A percentile compares a stretch with the other conserved stretches of the same genome.
These are phyloP conservation scores for Hipparchia semele DNA, from an alignment of 2,888 invertebrate species.

Conservation along the genomic window DNA sequence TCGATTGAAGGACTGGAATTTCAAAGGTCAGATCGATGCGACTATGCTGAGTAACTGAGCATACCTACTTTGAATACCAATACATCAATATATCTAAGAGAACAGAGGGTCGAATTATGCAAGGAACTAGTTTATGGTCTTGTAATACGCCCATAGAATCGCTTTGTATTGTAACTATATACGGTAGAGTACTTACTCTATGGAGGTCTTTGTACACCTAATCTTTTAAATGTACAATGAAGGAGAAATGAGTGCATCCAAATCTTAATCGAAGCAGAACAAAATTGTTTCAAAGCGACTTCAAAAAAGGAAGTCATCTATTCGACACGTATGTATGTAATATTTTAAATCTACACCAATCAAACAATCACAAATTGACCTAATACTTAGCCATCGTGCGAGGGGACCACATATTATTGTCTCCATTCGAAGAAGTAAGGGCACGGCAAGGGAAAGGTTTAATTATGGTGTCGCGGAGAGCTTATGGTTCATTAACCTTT, in stretches of 20 bases:
- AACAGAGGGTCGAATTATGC: slow-evolving; percentile 12
- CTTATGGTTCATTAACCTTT: slow-evolving; percentile 56
- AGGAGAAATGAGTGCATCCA: neutral
- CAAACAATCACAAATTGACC: slow-evolving; percentile 57
- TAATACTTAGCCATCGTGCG: slow-evolving; percentile 54
- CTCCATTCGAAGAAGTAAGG: slow-evolving; percentile 60
- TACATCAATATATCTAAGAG: slow-evolving; percentile 27
- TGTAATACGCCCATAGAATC: slow-evolving; percentile 9
- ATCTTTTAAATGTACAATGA: neutral
- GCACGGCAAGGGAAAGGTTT: slow-evolving; percentile 65
- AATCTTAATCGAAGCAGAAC: neutral
- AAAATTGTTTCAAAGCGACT: neutral
- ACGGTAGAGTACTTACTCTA: neutral
- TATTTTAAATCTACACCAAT: neutral
- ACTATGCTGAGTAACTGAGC: slow-evolving; percentile 43
- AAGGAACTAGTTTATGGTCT: slow-evolving; percentile 15
- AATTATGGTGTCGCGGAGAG: slow-evolving; percentile 60
- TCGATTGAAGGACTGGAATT: slow-evolving; percentile 58
- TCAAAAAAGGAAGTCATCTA: no score
- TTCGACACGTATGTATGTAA: no score
- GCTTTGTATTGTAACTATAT: slow-evolving; percentile 4
- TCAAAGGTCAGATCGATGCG: slow-evolving; percentile 59
- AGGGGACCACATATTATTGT: slow-evolving; percentile 59
- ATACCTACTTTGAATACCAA: slow-evolving; percentile 40
- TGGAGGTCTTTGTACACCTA: neutral